Percentiles rank a stretch among this genome's conserved stretches.
These are phyloP conservation scores for Protosalanx chinensis DNA, from an alignment of 2,797 vertebrate species.

Conservation along the genomic window DNA sequence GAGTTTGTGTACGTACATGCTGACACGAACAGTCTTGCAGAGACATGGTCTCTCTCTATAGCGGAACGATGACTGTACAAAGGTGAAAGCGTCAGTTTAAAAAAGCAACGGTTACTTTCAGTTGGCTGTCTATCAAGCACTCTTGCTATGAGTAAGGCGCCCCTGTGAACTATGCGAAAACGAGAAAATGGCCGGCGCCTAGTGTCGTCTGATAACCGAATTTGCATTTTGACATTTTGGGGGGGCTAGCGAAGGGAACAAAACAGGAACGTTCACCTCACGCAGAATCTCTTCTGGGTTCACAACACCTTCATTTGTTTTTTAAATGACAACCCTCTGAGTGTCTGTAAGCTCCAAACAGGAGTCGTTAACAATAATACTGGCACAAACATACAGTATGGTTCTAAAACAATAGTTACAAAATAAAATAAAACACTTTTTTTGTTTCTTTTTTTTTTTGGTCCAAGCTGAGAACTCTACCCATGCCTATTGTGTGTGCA, in stretches of 20 bases:
- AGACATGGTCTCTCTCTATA: constrained; percentile 52
- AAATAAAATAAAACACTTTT: constrained; percentile 51
- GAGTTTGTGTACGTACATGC: too few species aligned
- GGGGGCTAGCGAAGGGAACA: constrained; percentile 41
- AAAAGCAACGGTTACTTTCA: constrained; percentile 78
- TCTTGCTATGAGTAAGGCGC: constrained; percentile 66
- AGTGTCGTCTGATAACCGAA: constrained; percentile 62
- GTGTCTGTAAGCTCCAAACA: constrained; percentile 18
- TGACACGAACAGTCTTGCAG: constrained; percentile 39
- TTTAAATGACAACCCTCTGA: constrained; percentile 38
- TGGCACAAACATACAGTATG: constrained; percentile 66
- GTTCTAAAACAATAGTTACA: constrained; percentile 51
- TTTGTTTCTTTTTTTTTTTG: constrained; percentile 46
- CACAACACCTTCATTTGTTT: constrained; percentile 57
- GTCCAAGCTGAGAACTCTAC: constrained; percentile 68
- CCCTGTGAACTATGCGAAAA: constrained; percentile 42
- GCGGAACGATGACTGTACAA: constrained; percentile 48
- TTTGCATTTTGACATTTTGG: constrained; percentile 58
- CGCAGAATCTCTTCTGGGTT: constrained; percentile 50
- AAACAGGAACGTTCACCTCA: constrained; percentile 37
- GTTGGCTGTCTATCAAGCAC: constrained; percentile 58
- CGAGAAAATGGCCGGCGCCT: constrained; percentile 52
- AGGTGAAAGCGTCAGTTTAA: constrained; percentile 61
- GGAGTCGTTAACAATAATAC: constrained; percentile 65
- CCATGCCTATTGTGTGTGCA: constrained; percentile 43